Evolutionary conservation across 2,888 invertebrate genomes (phyloP).

Genomic region (Harpalus rufipes): DNA sequence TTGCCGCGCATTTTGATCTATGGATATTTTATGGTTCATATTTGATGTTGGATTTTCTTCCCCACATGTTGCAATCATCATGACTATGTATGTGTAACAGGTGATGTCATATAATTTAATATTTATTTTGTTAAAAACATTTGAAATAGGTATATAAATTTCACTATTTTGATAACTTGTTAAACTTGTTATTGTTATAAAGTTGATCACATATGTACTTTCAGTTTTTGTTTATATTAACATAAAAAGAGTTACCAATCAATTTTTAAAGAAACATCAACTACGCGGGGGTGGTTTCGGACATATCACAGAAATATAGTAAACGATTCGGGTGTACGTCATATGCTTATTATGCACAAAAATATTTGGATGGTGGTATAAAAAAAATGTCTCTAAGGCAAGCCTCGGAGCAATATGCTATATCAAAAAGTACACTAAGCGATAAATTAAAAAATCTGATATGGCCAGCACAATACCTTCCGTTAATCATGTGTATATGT

Average conservation of each 20-base stretch:
- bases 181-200: no score
- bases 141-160: slow-evolving; percentile 4
- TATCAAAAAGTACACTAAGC: slow-evolving; percentile 7
- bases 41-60: background rate
- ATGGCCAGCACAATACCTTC: no score
- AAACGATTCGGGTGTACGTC: background rate
- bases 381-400: background rate
- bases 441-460: slow-evolving; percentile 3
- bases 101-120: background rate
- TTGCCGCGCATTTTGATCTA: no score
- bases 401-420: background rate
- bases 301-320: background rate
- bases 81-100: background rate
- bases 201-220: no score
- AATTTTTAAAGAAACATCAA: slow-evolving; percentile 4
- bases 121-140: background rate
- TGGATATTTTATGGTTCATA: background rate
- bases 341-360: slow-evolving; percentile 12
- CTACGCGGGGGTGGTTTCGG: background rate
- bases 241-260: no score
- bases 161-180: background rate
- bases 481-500: no score
- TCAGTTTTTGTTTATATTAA: no score
- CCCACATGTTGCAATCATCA: background rate
- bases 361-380: background rate